Percentiles rank a stretch among this genome's conserved stretches.
Conservation (phyloP, 2,888 invertebrate species). For the Fragum whitleyi region DNA sequence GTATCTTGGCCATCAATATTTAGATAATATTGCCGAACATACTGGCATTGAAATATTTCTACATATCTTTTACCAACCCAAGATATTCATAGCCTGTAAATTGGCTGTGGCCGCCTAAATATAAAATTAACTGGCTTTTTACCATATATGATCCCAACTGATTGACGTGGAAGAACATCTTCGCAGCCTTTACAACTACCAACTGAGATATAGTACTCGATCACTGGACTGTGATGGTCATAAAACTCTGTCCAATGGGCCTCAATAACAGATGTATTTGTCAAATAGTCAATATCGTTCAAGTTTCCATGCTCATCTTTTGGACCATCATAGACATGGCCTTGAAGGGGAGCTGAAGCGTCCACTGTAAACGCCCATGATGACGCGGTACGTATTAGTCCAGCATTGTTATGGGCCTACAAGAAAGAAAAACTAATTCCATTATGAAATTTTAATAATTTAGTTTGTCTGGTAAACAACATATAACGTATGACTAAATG, state of each 20-base stretch:
- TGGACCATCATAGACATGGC: slow-evolving; percentile 64
- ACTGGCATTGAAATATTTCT: too few relatives aligned
- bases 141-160: slow-evolving; percentile 61
- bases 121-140: too few relatives aligned
- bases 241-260: slow-evolving; percentile 67
- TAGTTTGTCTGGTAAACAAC: too few relatives aligned
- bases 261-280: slow-evolving; percentile 44
- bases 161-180: slow-evolving; percentile 58
- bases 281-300: slow-evolving; percentile 63
- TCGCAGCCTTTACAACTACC: slow-evolving; percentile 65
- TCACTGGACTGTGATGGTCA: slow-evolving; percentile 66
- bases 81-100: too few relatives aligned
- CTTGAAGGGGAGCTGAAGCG: slow-evolving; percentile 59
- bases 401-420: slow-evolving; percentile 66
- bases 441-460: too few relatives aligned
- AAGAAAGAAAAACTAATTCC: too few relatives aligned
- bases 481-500: too few relatives aligned
- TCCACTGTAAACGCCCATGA: slow-evolving; percentile 69
- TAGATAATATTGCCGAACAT: too few relatives aligned
- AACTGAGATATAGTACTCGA: slow-evolving; percentile 56
- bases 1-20: too few relatives aligned
- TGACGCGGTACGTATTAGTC: slow-evolving; percentile 51
- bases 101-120: too few relatives aligned
- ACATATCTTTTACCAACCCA: too few relatives aligned
- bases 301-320: neutral